phyloP scores from a whole-genome alignment of 2,113 vertebrate genomes.

The Polypterus bichir region DNA sequence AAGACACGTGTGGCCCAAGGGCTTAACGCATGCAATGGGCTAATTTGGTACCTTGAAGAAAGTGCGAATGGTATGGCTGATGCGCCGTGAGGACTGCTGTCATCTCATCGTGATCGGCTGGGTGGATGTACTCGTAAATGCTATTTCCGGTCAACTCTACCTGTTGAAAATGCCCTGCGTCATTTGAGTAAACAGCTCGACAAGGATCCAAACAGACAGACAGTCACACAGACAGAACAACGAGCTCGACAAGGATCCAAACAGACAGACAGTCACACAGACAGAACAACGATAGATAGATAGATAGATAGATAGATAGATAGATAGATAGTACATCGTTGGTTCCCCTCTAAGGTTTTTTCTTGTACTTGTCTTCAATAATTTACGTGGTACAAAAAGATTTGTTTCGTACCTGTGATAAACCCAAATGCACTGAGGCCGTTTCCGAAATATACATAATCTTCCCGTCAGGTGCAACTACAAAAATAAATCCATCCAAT shows the following conservation, averaged over 20 bases:
- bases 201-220: not conserved
- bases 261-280: not conserved
- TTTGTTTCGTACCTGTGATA: slow-evolving; percentile 74
- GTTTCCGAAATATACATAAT: slow-evolving; percentile 99
- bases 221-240: not conserved
- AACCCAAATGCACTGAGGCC: slow-evolving; percentile 86
- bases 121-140: slow-evolving; percentile 95
- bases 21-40: not conserved
- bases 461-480: slow-evolving; percentile 96
- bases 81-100: slow-evolving; percentile 88
- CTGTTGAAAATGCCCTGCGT: slow-evolving; percentile 50
- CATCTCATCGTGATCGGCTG: slow-evolving; percentile 93
- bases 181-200: not conserved
- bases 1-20: not conserved
- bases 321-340: not conserved
- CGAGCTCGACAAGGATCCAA: not conserved
- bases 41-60: slow-evolving; percentile 70
- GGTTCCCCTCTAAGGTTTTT: not conserved
- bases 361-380: no score
- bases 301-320: not conserved
- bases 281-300: not conserved
- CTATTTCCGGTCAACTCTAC: slow-evolving; percentile 97
- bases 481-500: slow-evolving; percentile 93
- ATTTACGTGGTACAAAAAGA: no score
- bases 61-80: slow-evolving; percentile 92